phyloP scores from a whole-genome alignment of 2,797 vertebrate species.

The Lutjanus argentimaculatus region DNA sequence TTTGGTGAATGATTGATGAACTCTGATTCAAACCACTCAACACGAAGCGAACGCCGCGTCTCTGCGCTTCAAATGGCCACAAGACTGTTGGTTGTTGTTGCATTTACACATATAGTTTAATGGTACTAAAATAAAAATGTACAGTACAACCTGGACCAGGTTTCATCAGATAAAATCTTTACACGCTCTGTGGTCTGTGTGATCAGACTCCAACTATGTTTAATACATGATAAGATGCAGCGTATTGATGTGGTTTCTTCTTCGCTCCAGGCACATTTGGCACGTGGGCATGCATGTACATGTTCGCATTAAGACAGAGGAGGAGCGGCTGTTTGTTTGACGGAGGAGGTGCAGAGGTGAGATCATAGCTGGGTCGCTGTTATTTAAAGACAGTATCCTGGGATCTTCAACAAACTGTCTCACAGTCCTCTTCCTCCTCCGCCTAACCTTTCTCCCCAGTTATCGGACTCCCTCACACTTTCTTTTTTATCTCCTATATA shows the following conservation, averaged over 20 bases:
- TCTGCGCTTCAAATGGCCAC: not conserved
- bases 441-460: conserved; percentile 35
- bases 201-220: not conserved
- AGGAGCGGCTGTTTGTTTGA: conserved; percentile 15
- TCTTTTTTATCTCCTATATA: not conserved
- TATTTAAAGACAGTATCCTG: conserved; percentile 50
- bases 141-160: no score
- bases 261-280: not conserved
- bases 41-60: not conserved
- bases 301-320: not conserved
- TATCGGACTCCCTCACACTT: conserved; percentile 2
- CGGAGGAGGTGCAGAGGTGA: conserved; percentile 23
- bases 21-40: not conserved
- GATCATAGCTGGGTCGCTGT: conserved; percentile 34
- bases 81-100: no score
- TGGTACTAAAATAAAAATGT: no score
- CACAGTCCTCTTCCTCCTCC: conserved; percentile 16
- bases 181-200: not conserved
- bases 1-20: conserved; percentile 41
- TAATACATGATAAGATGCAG: not conserved
- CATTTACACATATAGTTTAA: no score
- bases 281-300: not conserved
- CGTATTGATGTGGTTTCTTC: not conserved
- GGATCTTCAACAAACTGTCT: conserved; percentile 38
- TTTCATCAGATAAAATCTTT: no score